Conservation (phyloP, 2,113 vertebrate genomes). For the Leucosticte australis region DNA sequence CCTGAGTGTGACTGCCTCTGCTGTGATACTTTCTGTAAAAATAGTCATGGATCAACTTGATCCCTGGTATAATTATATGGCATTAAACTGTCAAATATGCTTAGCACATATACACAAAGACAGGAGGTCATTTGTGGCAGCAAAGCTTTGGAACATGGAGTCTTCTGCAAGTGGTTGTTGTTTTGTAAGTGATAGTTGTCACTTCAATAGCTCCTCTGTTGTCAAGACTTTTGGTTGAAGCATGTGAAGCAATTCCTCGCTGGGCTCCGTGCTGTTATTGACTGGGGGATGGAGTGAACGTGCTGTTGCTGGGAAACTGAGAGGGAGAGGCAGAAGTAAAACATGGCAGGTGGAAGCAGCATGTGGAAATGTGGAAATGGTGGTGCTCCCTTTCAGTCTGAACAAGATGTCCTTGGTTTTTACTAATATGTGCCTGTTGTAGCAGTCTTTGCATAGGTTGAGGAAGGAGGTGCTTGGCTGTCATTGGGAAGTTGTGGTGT, state of each 20-base stretch:
- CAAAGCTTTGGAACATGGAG: not conserved
- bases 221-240: slow-evolving; percentile 20
- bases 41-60: not conserved
- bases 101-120: not conserved
- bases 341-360: slow-evolving; percentile 2
- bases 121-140: not conserved
- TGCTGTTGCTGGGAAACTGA: slow-evolving; percentile 72
- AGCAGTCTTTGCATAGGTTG: not conserved
- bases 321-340: slow-evolving; percentile 13
- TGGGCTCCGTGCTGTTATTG: slow-evolving; percentile 21
- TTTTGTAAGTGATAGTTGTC: not conserved
- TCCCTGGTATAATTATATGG: not conserved
- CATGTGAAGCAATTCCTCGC: slow-evolving; percentile 20
- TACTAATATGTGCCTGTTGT: not conserved
- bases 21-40: not conserved
- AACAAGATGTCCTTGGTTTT: not conserved
- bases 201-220: not conserved
- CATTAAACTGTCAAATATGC: not conserved
- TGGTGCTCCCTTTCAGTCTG: not conserved
- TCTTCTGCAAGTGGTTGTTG: not conserved
- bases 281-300: slow-evolving; percentile 12
- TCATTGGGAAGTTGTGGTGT: not conserved
- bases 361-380: not conserved
- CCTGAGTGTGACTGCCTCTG: not conserved
- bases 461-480: not conserved